These are phyloP conservation scores for Sebastes aleutianus DNA, from an alignment of 2,797 vertebrate genomes.

Conservation along the genomic window DNA sequence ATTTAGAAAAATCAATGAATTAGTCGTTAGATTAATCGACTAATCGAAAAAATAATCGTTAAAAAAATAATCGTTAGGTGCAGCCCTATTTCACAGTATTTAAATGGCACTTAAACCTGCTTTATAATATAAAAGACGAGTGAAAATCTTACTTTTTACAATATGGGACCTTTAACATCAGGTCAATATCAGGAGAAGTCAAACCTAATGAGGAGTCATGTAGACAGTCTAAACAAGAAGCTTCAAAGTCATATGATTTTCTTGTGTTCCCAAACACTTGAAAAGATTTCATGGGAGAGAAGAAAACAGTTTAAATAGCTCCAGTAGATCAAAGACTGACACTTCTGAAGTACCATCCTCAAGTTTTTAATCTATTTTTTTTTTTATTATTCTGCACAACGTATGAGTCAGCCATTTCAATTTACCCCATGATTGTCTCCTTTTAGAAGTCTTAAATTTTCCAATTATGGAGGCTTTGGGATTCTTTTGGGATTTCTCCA, in stretches of 20 bases:
- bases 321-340: not conserved
- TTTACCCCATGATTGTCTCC: not conserved
- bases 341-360: not conserved
- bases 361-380: not conserved
- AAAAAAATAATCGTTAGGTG: too few relatives aligned
- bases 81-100: too few relatives aligned
- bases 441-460: constrained; percentile 10
- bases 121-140: too few relatives aligned
- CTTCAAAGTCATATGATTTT: not conserved
- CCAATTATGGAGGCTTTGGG: constrained; percentile 15
- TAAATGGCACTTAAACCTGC: too few relatives aligned
- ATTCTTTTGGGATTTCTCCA: constrained; percentile 3
- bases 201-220: not conserved
- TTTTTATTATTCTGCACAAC: not conserved
- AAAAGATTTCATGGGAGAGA: not conserved
- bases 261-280: not conserved
- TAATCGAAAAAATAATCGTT: too few relatives aligned
- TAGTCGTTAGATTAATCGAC: too few relatives aligned
- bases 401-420: constrained; percentile 8
- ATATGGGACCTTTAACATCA: not conserved
- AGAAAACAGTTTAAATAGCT: not conserved
- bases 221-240: not conserved
- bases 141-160: too few relatives aligned
- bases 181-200: not conserved
- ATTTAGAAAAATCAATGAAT: too few relatives aligned